Base-by-base conservation (phyloP, 2,888 invertebrate genomes). In the Exephanes ischioxanthus region DNA sequence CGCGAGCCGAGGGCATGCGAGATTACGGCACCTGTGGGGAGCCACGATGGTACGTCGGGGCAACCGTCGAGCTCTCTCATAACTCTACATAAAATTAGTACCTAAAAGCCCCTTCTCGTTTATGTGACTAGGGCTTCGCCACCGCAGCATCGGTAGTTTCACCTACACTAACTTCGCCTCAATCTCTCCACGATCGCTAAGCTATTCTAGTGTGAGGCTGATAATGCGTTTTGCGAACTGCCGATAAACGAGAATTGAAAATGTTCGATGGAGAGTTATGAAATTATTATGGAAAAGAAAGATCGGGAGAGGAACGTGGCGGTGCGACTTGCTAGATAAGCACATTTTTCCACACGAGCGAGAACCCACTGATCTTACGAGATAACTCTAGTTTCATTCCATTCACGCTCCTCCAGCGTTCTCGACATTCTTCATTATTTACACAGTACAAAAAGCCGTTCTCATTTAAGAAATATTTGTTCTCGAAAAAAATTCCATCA, bases 31-130 rank as follows among this genome's bases (percentile, higher is more conserved):
- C 92, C 93, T 90, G 89, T 89, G 93, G 92, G 92, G 90, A 87
- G 83, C 86, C 88, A 67, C 84, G 89, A 93, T 91, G 86, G 92
- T 89, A 91, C 92, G 88, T 90, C 84, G 83, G 91, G 90, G 91
- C 89, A 85, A 87, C 87, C 80, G 72, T 66, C 66, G 70, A 63
- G 68, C 58, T 78, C 45, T 68, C 71, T 93, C 93, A 92, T 93
- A 93, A 93, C 91, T 93, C 92, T 93, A 93, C 93, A 93, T 93
- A 93, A 93, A 93, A 93, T 93, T 93, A 93, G 93, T 91, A 92
- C 90, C 93, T 93, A 93, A 93, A 93, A 92, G 93, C 93, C 91
- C 91, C 70, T 86, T 86, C 83, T 80, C 85, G 85, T 77, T 86
- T 83, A 86, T 86, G 85, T 51, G 80, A 73, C 73, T 41, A 72